Evolutionary conservation across 2,888 invertebrate genomes (phyloP).

Genomic region (Eurytoma adleriae): DNA sequence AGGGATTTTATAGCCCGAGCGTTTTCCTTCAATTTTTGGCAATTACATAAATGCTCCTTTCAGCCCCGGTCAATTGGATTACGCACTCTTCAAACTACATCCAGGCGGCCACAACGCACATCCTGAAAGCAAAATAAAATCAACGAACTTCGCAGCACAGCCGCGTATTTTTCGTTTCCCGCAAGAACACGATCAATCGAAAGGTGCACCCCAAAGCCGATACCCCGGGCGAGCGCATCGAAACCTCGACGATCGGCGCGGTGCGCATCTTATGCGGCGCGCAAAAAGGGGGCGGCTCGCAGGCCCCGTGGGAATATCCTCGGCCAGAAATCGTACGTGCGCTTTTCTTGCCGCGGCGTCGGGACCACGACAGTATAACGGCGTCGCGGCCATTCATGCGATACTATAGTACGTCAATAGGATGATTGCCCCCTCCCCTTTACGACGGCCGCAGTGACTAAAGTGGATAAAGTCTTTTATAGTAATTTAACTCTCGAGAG

Average conservation of each 20-base stretch:
- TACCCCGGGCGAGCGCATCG: not conserved
- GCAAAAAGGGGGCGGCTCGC: too few species aligned
- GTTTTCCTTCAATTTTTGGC: conserved; percentile 27
- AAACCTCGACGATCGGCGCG: not conserved
- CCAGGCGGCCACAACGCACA: too few species aligned
- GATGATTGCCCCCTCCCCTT: conserved; percentile 39
- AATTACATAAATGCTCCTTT: conserved; percentile 13
- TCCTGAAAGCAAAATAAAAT: too few species aligned
- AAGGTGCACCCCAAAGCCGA: too few species aligned
- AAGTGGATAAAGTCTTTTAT: conserved; percentile 53
- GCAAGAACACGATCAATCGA: too few species aligned
- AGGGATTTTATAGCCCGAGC: not conserved
- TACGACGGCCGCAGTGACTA: conserved; percentile 19
- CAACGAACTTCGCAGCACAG: too few species aligned
- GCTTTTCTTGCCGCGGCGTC: conserved; percentile 2
- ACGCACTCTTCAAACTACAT: too few species aligned
- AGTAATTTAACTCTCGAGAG: conserved; percentile 35
- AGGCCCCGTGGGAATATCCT: conserved; percentile 11
- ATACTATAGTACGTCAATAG: conserved; percentile 46
- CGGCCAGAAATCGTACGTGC: conserved; percentile 14
- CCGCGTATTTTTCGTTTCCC: too few species aligned
- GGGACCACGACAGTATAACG: not conserved
- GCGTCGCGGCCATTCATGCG: conserved; percentile 31
- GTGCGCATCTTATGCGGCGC: not conserved
- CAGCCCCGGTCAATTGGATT: not conserved